Base-by-base conservation (phyloP, 2,888 invertebrate genomes). In the Dorcus hopei region DNA sequence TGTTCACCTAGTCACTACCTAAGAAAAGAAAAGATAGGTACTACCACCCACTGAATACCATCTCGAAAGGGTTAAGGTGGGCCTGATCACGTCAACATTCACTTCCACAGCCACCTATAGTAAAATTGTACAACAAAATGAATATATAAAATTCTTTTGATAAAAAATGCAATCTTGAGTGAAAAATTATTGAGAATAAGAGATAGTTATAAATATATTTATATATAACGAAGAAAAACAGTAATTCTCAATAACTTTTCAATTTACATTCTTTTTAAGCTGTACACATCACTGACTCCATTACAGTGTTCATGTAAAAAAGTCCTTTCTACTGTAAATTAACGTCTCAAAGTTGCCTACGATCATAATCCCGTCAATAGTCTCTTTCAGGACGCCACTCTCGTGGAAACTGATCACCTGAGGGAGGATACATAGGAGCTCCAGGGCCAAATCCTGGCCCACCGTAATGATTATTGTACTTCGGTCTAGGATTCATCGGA, bases 361-460 rank as follows among this genome's bases (percentile, higher is more conserved):
- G 67, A 63, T 78, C 75, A 61, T 77, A 77, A 43, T 75, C 74
- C 45, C 74, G 70, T 55, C 79, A 69, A 63, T 74, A 75, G 61
- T 77, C 77, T 54, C 77, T 68, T 59, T 79, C 79, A 16, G 74
- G 74, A 45, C 79, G 70, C 78, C 78, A 79, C 51, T 77, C 77
- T 54, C 77, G 68, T 33, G 71, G 67, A 64, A 72, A 76, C 42
- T 55, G 63, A 23, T 62, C 60, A 38, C 67, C 70, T 43, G 72
- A 73, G 38, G 69, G 68, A 9, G 72, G 67, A 49, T 74, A 76
- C 71, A 73, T 69, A 33, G 64, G 56, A 49, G 65, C 52, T 38
- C 61, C 55, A 8, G 73, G 71, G 49, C 66, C 68, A 53, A 64
- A 64, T 52, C 62, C 65, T 39, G 67, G 65, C 47, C 62, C 65